phyloP scores from a whole-genome alignment of 1,140 invertebrate genomes.

The Pinna nobilis region DNA sequence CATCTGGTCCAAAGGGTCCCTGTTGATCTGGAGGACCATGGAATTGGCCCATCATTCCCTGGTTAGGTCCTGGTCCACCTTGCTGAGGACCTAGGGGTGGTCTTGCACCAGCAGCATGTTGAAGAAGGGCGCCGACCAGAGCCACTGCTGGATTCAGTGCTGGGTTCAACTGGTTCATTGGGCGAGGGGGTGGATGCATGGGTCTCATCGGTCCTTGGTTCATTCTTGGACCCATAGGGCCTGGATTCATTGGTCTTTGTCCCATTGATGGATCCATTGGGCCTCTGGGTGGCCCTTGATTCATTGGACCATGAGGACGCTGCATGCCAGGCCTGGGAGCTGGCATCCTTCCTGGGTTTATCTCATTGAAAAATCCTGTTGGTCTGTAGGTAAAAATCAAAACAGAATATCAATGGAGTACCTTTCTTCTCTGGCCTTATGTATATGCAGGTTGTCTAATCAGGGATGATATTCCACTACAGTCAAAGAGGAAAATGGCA shows the following conservation, averaged over 20 bases:
- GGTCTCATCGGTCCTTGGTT: slow-evolving; percentile 8
- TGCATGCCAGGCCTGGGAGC: slow-evolving; percentile 33
- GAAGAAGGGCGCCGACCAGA: slow-evolving; percentile 49
- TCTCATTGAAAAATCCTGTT: slow-evolving; percentile 60
- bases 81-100: slow-evolving; percentile 25
- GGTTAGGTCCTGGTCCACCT: slow-evolving; percentile 14
- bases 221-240: slow-evolving; percentile 34
- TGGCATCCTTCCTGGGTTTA: slow-evolving; percentile 25
- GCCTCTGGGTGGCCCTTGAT: slow-evolving; percentile 18
- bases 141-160: slow-evolving; percentile 48
- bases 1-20: neutral
- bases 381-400: slow-evolving; percentile 46
- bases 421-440: too few relatives aligned
- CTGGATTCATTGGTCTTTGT: slow-evolving; percentile 30
- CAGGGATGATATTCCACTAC: too few relatives aligned
- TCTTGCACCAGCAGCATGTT: slow-evolving; percentile 27
- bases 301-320: neutral
- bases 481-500: too few relatives aligned
- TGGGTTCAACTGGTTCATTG: slow-evolving; percentile 26
- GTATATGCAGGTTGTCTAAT: too few relatives aligned
- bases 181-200: slow-evolving; percentile 17
- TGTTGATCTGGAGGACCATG: slow-evolving; percentile 1
- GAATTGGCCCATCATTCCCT: neutral
- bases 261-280: slow-evolving; percentile 7
- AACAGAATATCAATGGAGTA: neutral